Base-by-base conservation (phyloP, 2,797 vertebrate genomes). In the Poecilia velifera region DNA sequence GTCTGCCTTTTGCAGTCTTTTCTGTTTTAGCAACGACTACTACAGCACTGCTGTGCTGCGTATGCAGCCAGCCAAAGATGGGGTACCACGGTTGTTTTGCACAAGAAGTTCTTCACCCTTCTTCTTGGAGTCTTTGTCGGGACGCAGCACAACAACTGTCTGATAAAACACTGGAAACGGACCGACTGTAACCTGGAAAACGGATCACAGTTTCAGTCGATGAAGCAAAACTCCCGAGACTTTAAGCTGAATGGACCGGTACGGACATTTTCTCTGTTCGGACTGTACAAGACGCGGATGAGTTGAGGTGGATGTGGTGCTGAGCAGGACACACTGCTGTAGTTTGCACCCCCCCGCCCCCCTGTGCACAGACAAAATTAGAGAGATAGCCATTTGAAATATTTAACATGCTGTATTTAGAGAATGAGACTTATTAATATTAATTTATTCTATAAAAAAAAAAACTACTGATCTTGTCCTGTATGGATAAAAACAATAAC, bases 331-430 rank as follows among this genome's bases (percentile, higher is more conserved):
- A 68, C 70, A 36, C 84, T 88, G 90, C 85, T 81, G 83, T 79
- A 66, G 84, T 78, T 82, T 14, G 25, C 31, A 62, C 34, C 34
- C 34, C 34, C 34, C 34, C 34, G 47, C 82, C 77, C 81, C 49
- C 43, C 22, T 81, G 79, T 86, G 91, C 87, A 80, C 91, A 87
- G 76, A 87, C 70, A 73, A 89, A 95, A 96, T 68, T 75, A 72
- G 68, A 72, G 68, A 94, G 89, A 87, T 92, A 91, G 89, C 88
- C 87, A 88, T 92, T 85, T 95, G 95, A 96, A 96, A 97, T 99
- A 98, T 98, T 98, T 98, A 98, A 97, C 97, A 97, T 89, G 95
- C 96, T 97, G 97, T 96, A 97, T 97, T 93, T 94, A 94, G 93
- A 97, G 95, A 98, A 96, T 95, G 87, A 86, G 91, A 90, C 90